A percentile compares a stretch with the other conserved stretches of the same genome.
These are phyloP conservation scores for Melanostigma gelatinosum DNA, from an alignment of 2,113 vertebrate genomes.

Conservation along the genomic window DNA sequence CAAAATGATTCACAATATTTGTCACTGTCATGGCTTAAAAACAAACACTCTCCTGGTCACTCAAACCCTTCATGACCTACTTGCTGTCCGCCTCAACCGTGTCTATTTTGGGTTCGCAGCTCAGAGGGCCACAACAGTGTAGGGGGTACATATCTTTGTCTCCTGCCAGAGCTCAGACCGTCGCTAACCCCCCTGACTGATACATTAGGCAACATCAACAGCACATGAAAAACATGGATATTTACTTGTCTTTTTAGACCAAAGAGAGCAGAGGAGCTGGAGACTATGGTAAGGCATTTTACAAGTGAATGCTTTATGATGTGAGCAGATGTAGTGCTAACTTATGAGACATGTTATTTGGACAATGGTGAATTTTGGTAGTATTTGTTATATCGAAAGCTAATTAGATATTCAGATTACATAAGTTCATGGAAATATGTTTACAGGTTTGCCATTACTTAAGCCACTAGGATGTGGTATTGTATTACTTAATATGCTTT, in stretches of 20 bases:
- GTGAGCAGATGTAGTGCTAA: neutral
- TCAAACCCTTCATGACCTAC: conserved; percentile 62
- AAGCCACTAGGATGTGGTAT: neutral
- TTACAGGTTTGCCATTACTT: neutral
- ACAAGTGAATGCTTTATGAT: neutral
- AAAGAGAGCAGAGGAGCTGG: conserved; percentile 15
- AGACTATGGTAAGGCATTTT: conserved; percentile 60
- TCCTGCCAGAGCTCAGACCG: conserved; percentile 46
- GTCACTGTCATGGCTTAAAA: conserved; percentile 13
- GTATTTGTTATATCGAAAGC: neutral
- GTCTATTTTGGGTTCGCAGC: conserved; percentile 81
- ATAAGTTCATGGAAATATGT: neutral
- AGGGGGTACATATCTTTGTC: conserved; percentile 75
- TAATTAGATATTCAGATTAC: neutral
- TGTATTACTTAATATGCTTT: neutral
- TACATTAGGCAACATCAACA: conserved; percentile 48
- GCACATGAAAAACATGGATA: conserved; percentile 51
- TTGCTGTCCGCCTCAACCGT: conserved; percentile 67
- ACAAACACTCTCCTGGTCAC: neutral
- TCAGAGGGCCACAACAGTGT: conserved; percentile 61
- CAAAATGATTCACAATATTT: conserved; percentile 2
- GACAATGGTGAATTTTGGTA: neutral
- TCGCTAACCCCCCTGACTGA: conserved; percentile 25
- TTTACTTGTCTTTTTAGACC: conserved; percentile 37
- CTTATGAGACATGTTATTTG: neutral